Evolutionary conservation across 2,888 invertebrate species (phyloP), one percentile per base, ranked within the genome.

Genomic region (Trypoxylon attenuatum): DNA sequence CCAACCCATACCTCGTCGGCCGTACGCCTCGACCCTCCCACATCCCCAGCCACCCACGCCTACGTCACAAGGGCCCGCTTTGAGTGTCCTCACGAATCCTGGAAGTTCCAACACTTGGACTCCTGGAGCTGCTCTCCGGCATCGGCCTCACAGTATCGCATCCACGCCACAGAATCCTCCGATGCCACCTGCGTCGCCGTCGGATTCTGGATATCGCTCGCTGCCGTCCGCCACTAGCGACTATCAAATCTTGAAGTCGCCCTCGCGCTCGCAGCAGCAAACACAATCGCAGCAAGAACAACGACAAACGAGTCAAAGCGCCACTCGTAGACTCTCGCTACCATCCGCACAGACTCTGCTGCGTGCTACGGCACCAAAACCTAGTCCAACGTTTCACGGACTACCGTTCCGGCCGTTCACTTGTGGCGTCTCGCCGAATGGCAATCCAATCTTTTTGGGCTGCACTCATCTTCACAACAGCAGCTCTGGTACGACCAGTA

Each of bases 331-430:
- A 46, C 79, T 90, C 19, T 91, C 91, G 0, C 80, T 91, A 69
- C 91, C 91, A 1, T 86, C 88, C 15, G 87, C 87, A 1, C 88
- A 88, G 67, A 89, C 89, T 13, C 87, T 89, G 4, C 84, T 88
- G n/a, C 87, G 88, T 1, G 87, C 87, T 54, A 76, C 78, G 19
- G 84, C 82, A 1, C 91, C 91, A n/a, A 89, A 90, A 75, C 89
- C 91, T 0, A 91, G 91, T 55, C 91, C 91, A 0, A 91, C 91
- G 1, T 91, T 91, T 84, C 91, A 91, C 76, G 91, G 91, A 5
- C 83, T 91, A n/a, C 88, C 89, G 4, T 88, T 88, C 67, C 81
- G 84, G 59, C 88, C 88, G 1, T 87, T 87, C 56, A 86, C 79
- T 21, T 88, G 88, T 51, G 87, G 88, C 5, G 74, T 87, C 1